Percentiles rank a stretch among this genome's conserved stretches.
Conservation (phyloP, 1,140 invertebrate genomes). For the Drosophila willistoni region DNA sequence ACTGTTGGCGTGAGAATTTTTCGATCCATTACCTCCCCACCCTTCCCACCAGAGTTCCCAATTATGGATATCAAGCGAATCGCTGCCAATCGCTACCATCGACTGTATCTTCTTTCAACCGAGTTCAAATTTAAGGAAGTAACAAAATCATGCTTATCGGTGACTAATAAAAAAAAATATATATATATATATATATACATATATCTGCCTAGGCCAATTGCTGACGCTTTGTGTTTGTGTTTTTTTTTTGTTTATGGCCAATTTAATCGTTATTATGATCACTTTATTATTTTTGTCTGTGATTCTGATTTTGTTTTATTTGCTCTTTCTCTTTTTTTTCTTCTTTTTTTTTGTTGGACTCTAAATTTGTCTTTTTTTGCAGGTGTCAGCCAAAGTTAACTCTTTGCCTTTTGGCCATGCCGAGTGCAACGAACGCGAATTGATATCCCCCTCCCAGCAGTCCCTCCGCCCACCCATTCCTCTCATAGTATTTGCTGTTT, state of each 20-base stretch:
- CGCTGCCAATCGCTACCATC: constrained; percentile 59
- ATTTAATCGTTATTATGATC: neutral
- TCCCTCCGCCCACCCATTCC: neutral
- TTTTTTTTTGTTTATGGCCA: neutral
- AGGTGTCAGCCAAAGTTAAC: constrained; percentile 44
- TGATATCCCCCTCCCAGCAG: neutral
- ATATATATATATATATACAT: constrained; percentile 13
- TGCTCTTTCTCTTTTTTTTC: neutral
- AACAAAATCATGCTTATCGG: constrained; percentile 33
- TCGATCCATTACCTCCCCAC: constrained; percentile 2
- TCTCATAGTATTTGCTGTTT: constrained; percentile 13
- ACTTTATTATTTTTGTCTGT: neutral
- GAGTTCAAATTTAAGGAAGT: constrained; percentile 74
- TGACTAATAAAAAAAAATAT: constrained; percentile 27
- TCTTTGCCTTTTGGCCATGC: constrained; percentile 28
- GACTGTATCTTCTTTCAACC: constrained; percentile 17
- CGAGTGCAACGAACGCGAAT: constrained; percentile 68
- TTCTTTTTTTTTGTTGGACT: neutral
- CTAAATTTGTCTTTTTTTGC: constrained; percentile 33
- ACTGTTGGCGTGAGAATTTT: constrained; percentile 68
- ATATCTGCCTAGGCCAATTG: constrained; percentile 6
- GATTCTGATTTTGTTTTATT: constrained; percentile 3
- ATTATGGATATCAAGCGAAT: constrained; percentile 32
- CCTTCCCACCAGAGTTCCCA: no score
- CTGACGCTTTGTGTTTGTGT: neutral